Evolutionary conservation across 2,113 vertebrate genomes (phyloP).

Genomic region (Meleagris gallopavo): DNA sequence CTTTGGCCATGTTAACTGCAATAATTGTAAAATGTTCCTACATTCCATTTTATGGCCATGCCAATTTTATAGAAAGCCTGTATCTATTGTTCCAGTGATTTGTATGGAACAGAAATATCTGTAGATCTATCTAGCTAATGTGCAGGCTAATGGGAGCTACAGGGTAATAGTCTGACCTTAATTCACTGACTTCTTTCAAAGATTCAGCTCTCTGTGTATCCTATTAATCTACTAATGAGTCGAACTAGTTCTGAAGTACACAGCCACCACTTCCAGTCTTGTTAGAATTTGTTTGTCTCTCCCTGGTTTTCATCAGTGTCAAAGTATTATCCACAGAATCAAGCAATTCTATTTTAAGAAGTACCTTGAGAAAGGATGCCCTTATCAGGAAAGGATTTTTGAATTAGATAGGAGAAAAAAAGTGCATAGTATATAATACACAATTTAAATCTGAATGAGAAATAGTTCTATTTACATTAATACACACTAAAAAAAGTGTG

Average conservation of each 20-base stretch:
- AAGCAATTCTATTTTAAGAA: slow-evolving; percentile 51
- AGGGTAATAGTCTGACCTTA: not conserved
- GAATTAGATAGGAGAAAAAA: not conserved
- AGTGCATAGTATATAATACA: not conserved
- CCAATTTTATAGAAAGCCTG: not conserved
- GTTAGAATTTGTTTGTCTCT: slow-evolving; percentile 36
- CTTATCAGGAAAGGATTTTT: not conserved
- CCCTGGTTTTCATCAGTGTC: slow-evolving; percentile 46
- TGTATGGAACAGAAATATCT: slow-evolving; percentile 14
- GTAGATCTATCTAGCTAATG: slow-evolving; percentile 7
- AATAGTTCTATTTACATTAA: not conserved
- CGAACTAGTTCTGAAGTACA: slow-evolving; percentile 39
- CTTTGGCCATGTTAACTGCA: not conserved
- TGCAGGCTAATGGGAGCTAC: slow-evolving; percentile 10
- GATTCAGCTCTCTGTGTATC: not conserved
- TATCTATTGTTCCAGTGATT: slow-evolving; percentile 3
- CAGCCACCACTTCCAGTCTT: not conserved
- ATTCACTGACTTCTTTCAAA: slow-evolving; percentile 36
- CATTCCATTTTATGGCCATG: not conserved
- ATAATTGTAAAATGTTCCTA: not conserved
- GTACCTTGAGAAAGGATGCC: not conserved
- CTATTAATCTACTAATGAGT: slow-evolving; percentile 27
- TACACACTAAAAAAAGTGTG: not conserved
- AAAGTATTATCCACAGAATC: not conserved
- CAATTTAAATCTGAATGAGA: not conserved